These are phyloP conservation scores for Ischnus inquisitorius DNA, from an alignment of 2,888 invertebrate genomes.

Conservation along the genomic window DNA sequence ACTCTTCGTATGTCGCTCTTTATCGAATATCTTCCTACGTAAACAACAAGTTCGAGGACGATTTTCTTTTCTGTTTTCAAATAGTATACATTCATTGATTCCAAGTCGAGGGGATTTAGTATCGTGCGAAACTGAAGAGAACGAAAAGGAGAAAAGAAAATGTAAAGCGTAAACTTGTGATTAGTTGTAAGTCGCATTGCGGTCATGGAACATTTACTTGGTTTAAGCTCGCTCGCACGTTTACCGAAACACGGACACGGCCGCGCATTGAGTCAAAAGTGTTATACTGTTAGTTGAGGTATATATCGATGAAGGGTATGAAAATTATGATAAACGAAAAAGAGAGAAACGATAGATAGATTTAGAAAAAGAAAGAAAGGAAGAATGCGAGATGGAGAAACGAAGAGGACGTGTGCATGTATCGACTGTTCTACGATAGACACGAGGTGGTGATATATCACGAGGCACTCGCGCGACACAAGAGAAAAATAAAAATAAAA, in stretches of 20 bases:
- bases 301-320: constrained; percentile 33
- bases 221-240: constrained; percentile 67
- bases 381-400: constrained; percentile 22
- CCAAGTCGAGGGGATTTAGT: not conserved
- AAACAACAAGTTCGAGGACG: not conserved
- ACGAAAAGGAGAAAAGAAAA: constrained; percentile 1
- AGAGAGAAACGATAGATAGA: constrained; percentile 9
- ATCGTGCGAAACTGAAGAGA: not conserved
- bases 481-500: constrained; percentile 59
- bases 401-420: constrained; percentile 27
- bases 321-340: constrained; percentile 14
- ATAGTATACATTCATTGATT: not conserved
- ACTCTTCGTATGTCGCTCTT: not conserved
- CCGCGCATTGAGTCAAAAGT: constrained; percentile 36
- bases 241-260: constrained; percentile 28
- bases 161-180: constrained; percentile 9
- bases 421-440: constrained; percentile 30
- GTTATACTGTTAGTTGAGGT: constrained; percentile 25
- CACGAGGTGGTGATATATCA: constrained; percentile 23
- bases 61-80: not conserved
- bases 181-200: constrained; percentile 29
- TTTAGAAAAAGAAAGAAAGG: constrained; percentile 2
- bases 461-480: constrained; percentile 49
- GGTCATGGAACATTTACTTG: constrained; percentile 34
- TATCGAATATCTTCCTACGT: constrained; percentile 1